Percentiles rank a stretch among this genome's conserved stretches.
phyloP scores from a whole-genome alignment of 2,797 vertebrate genomes.

The Aldrovandia affinis region DNA sequence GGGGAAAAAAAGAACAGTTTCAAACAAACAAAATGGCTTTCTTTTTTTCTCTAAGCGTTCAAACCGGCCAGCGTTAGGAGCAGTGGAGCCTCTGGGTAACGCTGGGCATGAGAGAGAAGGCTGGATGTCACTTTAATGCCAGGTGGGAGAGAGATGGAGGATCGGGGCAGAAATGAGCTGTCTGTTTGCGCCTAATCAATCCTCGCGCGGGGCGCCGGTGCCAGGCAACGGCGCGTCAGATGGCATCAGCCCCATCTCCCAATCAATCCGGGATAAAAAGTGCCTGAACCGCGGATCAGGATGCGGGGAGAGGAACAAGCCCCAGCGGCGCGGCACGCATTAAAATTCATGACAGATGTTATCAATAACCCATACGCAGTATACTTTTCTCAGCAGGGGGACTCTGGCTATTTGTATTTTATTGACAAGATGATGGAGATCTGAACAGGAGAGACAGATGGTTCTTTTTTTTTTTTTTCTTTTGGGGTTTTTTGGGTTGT shows the following conservation, averaged over 20 bases:
- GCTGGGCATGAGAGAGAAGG: slow-evolving; percentile 41
- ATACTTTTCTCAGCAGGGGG: slow-evolving; percentile 24
- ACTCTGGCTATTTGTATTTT: slow-evolving; percentile 44
- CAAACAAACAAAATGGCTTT: slow-evolving; percentile 8
- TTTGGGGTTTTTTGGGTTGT: too few relatives aligned
- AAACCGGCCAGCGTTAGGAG: not conserved
- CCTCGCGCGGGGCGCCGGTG: not conserved
- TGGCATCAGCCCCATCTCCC: slow-evolving; percentile 26
- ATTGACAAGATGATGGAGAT: slow-evolving; percentile 40
- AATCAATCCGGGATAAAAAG: slow-evolving; percentile 40
- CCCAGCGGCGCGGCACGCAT: slow-evolving; percentile 51
- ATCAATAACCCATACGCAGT: slow-evolving; percentile 45
- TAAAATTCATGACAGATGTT: slow-evolving; percentile 61
- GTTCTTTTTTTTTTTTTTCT: not conserved
- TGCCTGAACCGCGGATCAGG: slow-evolving; percentile 29
- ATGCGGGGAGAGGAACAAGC: slow-evolving; percentile 40
- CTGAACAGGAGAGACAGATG: slow-evolving; percentile 42
- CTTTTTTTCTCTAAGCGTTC: not conserved
- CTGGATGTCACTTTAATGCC: slow-evolving; percentile 63
- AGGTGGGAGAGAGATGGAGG: slow-evolving; percentile 52
- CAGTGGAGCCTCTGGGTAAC: not conserved
- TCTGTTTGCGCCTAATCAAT: slow-evolving; percentile 37
- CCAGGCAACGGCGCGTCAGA: slow-evolving; percentile 32
- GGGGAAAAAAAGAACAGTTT: slow-evolving; percentile 6
- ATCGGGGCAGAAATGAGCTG: slow-evolving; percentile 18